phyloP scores from a whole-genome alignment of 2,797 vertebrate genomes.

The Helostoma temminkii region DNA sequence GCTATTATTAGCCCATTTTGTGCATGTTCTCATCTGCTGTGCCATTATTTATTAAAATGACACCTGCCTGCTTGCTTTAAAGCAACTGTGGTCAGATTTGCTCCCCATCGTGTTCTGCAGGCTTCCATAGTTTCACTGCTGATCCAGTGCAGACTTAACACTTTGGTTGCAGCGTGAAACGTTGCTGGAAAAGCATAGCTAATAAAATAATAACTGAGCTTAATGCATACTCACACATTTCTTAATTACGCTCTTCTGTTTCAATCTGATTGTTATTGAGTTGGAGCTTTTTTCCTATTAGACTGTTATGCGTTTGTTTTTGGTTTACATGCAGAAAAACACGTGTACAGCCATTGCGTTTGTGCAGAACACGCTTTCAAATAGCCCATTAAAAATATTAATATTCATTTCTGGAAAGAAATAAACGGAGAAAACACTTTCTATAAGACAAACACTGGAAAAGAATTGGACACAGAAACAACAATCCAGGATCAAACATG shows the following conservation, averaged over 20 bases:
- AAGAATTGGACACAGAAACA: conserved; percentile 18
- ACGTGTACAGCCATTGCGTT: background rate
- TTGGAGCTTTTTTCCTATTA: background rate
- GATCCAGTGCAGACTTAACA: background rate
- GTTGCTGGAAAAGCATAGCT: background rate
- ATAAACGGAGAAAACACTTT: background rate
- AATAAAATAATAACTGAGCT: background rate
- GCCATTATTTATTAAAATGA: background rate
- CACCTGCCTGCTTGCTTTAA: background rate
- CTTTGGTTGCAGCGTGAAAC: background rate
- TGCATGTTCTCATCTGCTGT: background rate
- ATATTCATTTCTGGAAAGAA: background rate
- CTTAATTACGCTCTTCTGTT: too few relatives aligned
- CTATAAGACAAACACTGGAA: background rate
- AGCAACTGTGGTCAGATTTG: background rate
- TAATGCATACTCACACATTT: too few relatives aligned
- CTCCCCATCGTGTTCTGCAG: conserved; percentile 3
- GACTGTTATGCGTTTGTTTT: background rate
- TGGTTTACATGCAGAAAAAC: background rate
- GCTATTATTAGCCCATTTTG: background rate
- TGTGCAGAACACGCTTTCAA: background rate
- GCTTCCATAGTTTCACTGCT: conserved; percentile 5
- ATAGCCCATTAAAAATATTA: background rate
- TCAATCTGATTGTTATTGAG: conserved; percentile 1
- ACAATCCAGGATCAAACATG: conserved; percentile 44